These are phyloP conservation scores for Aphis craccivora DNA, from an alignment of 1,140 invertebrate genomes.

Conservation along the genomic window DNA sequence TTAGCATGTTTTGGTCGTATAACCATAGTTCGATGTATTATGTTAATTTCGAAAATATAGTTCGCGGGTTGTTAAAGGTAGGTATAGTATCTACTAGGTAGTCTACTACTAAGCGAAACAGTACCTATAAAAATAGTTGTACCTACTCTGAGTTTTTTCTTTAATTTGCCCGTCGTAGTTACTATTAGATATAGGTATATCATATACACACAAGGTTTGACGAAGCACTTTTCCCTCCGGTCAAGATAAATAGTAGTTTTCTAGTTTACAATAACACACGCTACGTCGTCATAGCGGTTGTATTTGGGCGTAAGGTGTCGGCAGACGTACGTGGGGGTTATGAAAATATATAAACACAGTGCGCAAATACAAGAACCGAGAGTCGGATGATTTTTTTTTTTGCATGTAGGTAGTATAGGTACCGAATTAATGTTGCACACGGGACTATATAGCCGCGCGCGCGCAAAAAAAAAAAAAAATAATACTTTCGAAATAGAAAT, in stretches of 20 bases:
- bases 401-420: conserved; percentile 26
- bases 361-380: neutral
- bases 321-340: conserved; percentile 36
- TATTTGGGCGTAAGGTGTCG: conserved; percentile 43
- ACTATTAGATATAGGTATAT: neutral
- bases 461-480: conserved; percentile 20
- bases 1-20: neutral
- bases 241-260: conserved; percentile 29
- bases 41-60: conserved; percentile 20
- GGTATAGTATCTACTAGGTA: no score
- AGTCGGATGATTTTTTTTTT: conserved; percentile 25
- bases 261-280: conserved; percentile 23
- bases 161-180: neutral
- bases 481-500: conserved; percentile 51
- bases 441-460: neutral
- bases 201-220: neutral
- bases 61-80: neutral
- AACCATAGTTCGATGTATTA: neutral
- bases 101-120: neutral
- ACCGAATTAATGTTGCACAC: conserved; percentile 44
- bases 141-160: neutral
- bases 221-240: neutral
- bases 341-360: neutral
- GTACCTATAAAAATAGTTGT: neutral
- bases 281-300: neutral